These are phyloP conservation scores for Drosophila gunungcola DNA, from an alignment of 1,140 invertebrate species.

Conservation along the genomic window DNA sequence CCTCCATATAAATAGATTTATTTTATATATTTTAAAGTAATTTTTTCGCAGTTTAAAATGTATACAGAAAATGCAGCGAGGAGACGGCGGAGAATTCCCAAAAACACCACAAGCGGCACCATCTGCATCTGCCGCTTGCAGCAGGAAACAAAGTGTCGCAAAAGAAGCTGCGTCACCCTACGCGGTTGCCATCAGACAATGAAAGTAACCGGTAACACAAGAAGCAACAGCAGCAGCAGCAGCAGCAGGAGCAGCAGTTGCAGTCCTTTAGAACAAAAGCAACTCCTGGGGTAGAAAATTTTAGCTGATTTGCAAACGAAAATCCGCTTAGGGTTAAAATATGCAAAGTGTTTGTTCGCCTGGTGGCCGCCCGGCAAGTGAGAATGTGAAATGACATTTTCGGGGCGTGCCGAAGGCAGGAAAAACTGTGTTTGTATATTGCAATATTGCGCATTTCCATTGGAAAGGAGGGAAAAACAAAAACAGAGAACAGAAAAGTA, in stretches of 20 bases:
- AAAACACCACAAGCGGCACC: conserved; percentile 14
- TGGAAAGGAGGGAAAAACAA: neutral
- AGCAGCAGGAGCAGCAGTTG: conserved; percentile 11
- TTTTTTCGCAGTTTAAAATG: neutral
- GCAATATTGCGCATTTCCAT: conserved; percentile 34
- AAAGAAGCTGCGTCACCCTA: conserved; percentile 19
- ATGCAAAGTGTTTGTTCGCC: conserved; percentile 56
- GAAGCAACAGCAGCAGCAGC: conserved; percentile 11
- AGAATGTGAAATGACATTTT: conserved; percentile 52
- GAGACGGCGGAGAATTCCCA: neutral
- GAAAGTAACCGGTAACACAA: conserved; percentile 24
- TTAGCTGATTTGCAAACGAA: conserved; percentile 64
- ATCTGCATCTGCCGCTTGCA: conserved; percentile 32
- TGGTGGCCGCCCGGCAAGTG: conserved; percentile 21
- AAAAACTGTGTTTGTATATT: conserved; percentile 27
- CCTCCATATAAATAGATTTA: too few relatives aligned
- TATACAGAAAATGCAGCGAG: neutral
- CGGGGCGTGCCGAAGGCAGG: conserved; percentile 19
- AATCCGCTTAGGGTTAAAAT: conserved; percentile 61
- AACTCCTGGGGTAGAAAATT: conserved; percentile 13
- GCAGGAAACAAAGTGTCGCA: conserved; percentile 13
- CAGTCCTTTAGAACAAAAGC: conserved; percentile 4
- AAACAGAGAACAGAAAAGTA: neutral
- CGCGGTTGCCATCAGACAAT: conserved; percentile 36
- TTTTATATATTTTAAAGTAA: too few relatives aligned